Evolutionary conservation across 2,888 invertebrate genomes (phyloP), one percentile per base, ranked within the genome.

Genomic region (Leptopilina myrica): DNA sequence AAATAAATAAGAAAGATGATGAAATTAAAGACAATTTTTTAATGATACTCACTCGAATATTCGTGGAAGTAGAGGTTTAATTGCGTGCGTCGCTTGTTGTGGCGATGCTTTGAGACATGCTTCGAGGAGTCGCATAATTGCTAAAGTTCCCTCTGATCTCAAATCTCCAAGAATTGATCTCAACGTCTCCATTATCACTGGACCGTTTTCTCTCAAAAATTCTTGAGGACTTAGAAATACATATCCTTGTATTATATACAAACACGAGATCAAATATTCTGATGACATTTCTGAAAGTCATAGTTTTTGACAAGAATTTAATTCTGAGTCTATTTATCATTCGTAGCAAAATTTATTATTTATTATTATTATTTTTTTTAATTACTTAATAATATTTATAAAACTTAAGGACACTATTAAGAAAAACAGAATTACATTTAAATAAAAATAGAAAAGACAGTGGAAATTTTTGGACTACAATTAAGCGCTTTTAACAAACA

Each of bases 191-290:
- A 97, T 94, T 82, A 98, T 94, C 75, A 94, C 93, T 12, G 93
- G 93, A 0, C 97, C 97, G 80, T 95, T 94, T 9, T 94, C 94
- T 85, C 94, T 93, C 80, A 97, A 93, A 89, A 96, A 97, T 84
- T 96, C 94, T 87, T 96, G 95, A 0, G 97, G 96, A 82, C 95
- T 95, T 12, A 98, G 92, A 15, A 97, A 92, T 0, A 97, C 94
- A 90, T 98, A 97, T 0, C 96, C 96, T 91, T 96, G 95, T 90
- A 96, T 95, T 89, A 98, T 96, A 87, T 95, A 95, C 14, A 98
- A 93, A 83, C 96, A 96, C 80, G 95, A 94, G 81, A 95, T 93
- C 12, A 98, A 93, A 91, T 96, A 95, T 89, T 98, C 98, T 0
- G 96, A 94, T 0, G 97, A 96, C 91, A 94, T 94, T 91, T 98